phyloP scores from a whole-genome alignment of 2,888 invertebrate species.

The Sinodicranocentrus sp. region DNA sequence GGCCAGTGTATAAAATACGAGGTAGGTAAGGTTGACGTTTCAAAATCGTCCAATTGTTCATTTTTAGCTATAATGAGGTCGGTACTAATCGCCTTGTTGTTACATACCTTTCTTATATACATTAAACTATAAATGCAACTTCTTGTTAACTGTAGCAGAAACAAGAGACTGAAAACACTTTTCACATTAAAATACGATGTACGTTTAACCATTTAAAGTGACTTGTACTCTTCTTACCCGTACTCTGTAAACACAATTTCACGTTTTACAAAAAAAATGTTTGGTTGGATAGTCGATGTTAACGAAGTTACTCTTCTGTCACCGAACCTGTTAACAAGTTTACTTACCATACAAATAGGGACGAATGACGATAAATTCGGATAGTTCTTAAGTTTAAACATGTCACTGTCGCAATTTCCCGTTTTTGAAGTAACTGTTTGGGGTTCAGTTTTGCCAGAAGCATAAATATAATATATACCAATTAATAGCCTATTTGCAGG shows the following conservation, averaged over 20 bases:
- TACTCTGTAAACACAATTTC: conserved; percentile 26
- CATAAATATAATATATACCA: conserved; percentile 40
- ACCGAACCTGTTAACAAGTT: not conserved
- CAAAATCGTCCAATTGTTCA: conserved; percentile 8
- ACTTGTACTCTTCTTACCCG: conserved; percentile 46
- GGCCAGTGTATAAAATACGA: not conserved
- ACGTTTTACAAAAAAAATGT: too few relatives aligned
- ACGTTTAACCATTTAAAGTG: conserved; percentile 65
- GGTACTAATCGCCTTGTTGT: not conserved
- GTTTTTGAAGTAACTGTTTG: conserved; percentile 47
- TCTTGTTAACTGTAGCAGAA: conserved; percentile 64
- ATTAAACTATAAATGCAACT: conserved; percentile 54
- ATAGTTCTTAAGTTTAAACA: conserved; percentile 47
- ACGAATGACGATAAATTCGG: conserved; percentile 53
- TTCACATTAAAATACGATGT: conserved; percentile 64
- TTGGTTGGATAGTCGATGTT: too few relatives aligned
- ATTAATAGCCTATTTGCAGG: conserved; percentile 35
- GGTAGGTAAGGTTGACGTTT: too few relatives aligned
- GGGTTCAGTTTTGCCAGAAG: conserved; percentile 67
- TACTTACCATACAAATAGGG: not conserved
- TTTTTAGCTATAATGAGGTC: not conserved
- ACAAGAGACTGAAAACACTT: conserved; percentile 67
- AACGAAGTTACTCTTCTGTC: too few relatives aligned
- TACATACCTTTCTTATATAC: not conserved
- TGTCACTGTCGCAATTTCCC: conserved; percentile 48